Evolutionary conservation across 1,140 invertebrate genomes (phyloP).

Genomic region (Diuraphis noxia): DNA sequence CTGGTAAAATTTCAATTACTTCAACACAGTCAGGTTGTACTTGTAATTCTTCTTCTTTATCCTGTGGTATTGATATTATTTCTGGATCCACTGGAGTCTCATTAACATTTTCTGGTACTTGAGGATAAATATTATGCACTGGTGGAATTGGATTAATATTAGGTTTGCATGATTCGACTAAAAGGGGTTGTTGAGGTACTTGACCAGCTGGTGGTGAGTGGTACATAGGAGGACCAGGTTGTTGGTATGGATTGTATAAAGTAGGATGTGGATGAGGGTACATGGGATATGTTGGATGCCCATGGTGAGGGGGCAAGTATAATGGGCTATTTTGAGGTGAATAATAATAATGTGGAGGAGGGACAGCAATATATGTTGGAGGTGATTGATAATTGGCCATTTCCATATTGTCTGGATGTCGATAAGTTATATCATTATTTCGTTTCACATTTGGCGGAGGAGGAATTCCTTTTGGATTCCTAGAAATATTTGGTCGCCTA

Average conservation of each 20-base stretch:
- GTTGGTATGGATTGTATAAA: slow-evolving; percentile 51
- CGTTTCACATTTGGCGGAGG: slow-evolving; percentile 44
- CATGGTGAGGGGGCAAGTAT: slow-evolving; percentile 42
- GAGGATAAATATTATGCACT: slow-evolving; percentile 46
- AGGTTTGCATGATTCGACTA: slow-evolving; percentile 48
- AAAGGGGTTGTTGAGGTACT: slow-evolving; percentile 49
- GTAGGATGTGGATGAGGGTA: slow-evolving; percentile 47
- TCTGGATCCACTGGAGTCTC: not conserved
- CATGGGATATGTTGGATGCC: slow-evolving; percentile 50
- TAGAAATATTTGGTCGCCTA: slow-evolving; percentile 32
- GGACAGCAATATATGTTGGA: slow-evolving; percentile 46
- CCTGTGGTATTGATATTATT: slow-evolving; percentile 16
- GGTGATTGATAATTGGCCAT: slow-evolving; percentile 47
- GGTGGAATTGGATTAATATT: slow-evolving; percentile 40
- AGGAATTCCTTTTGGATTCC: slow-evolving; percentile 43
- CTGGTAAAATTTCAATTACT: not conserved
- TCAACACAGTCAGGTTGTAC: not conserved
- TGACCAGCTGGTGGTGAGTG: slow-evolving; percentile 42
- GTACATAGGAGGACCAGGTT: slow-evolving; percentile 34
- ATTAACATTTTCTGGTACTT: slow-evolving; percentile 39
- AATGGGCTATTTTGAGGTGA: slow-evolving; percentile 51
- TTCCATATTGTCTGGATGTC: slow-evolving; percentile 49
- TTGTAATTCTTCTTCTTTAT: not conserved
- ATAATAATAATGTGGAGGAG: slow-evolving; percentile 49
- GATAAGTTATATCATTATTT: slow-evolving; percentile 41